A percentile compares a stretch with the other conserved stretches of the same genome.
Evolutionary conservation across 2,888 invertebrate species (phyloP).

Genomic region (Anarsia innoxiella): DNA sequence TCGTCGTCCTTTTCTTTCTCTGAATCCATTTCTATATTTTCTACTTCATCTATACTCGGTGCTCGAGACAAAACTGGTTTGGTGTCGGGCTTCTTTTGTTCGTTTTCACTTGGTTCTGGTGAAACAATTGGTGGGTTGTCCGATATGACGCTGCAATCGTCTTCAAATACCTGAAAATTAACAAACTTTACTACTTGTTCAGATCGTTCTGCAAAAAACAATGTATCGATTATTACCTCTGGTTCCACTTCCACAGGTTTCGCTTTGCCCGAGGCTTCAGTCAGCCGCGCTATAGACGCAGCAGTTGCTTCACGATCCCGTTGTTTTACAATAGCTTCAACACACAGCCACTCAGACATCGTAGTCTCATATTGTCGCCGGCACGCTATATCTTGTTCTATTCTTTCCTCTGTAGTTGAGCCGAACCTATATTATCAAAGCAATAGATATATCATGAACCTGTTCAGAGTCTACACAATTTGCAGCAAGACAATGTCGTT

Average conservation of each 20-base stretch:
- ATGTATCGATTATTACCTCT: constrained; percentile 1
- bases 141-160: constrained; percentile 73
- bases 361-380: constrained; percentile 89
- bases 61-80: constrained; percentile 61
- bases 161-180: constrained; percentile 68
- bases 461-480: too few relatives aligned
- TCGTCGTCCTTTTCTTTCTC: constrained; percentile 48
- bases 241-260: constrained; percentile 44
- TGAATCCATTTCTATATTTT: constrained; percentile 61
- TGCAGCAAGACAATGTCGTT: not conserved
- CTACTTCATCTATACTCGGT: constrained; percentile 67
- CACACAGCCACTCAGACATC: constrained; percentile 96
- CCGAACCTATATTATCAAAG: constrained; percentile 75
- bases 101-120: constrained; percentile 65
- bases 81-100: constrained; percentile 47
- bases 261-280: constrained; percentile 78
- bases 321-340: constrained; percentile 93
- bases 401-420: constrained; percentile 78
- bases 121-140: constrained; percentile 71
- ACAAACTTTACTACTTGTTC: too few relatives aligned
- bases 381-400: constrained; percentile 79
- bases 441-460: too few relatives aligned
- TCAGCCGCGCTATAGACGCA: constrained; percentile 89
- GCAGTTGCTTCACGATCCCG: constrained; percentile 89
- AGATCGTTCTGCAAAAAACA: too few relatives aligned